A percentile compares a stretch with the other conserved stretches of the same genome.
These are phyloP conservation scores for Cygnus atratus DNA, from an alignment of 2,113 vertebrate genomes.

Conservation along the genomic window DNA sequence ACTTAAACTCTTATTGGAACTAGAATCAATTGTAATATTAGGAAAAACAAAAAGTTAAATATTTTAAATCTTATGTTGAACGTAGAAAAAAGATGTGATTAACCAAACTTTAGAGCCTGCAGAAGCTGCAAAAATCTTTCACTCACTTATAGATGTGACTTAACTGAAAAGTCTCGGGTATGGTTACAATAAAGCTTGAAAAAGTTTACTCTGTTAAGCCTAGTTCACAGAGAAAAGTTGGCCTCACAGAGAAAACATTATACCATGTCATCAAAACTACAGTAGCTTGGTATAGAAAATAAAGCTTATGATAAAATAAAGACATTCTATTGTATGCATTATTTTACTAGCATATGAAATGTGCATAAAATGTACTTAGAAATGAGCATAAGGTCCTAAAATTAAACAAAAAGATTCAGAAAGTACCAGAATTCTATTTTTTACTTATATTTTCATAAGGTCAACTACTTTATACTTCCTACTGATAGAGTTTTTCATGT, in stretches of 20 bases:
- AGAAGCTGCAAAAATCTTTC: conserved; percentile 45
- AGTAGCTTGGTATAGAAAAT: background rate
- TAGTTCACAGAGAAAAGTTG: background rate
- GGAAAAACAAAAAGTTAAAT: conserved; percentile 50
- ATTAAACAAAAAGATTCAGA: background rate
- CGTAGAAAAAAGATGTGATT: conserved; percentile 34
- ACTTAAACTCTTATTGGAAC: conserved; percentile 55
- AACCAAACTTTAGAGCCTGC: conserved; percentile 13
- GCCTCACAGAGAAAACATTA: background rate
- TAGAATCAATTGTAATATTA: conserved; percentile 61
- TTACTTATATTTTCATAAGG: background rate
- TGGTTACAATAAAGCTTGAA: background rate
- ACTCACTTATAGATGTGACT: conserved; percentile 16
- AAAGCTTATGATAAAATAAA: background rate
- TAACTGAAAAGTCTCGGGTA: conserved; percentile 2
- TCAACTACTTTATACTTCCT: background rate
- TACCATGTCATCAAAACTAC: background rate
- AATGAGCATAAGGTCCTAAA: background rate
- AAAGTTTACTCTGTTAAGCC: background rate
- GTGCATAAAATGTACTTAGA: background rate
- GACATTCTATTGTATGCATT: background rate
- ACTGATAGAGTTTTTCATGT: background rate
- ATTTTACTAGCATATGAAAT: background rate
- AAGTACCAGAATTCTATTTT: background rate
- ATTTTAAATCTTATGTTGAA: conserved; percentile 28